Conservation (phyloP, 1,140 invertebrate species). For the Rhizoglyphus robini region DNA sequence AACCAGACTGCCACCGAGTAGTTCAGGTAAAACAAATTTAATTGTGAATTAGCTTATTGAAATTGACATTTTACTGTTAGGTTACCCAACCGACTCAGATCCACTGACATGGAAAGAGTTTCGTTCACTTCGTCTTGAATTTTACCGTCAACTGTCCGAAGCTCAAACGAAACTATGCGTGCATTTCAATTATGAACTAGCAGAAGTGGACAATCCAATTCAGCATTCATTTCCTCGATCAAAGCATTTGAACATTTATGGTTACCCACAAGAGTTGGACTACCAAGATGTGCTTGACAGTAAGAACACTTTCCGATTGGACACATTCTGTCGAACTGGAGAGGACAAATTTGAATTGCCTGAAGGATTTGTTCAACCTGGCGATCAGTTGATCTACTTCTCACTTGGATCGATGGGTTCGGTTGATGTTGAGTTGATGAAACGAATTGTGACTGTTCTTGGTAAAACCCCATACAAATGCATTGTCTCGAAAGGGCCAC, state of each 20-base stretch:
- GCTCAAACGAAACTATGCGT: background rate
- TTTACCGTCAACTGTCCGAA: background rate
- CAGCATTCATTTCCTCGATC: background rate
- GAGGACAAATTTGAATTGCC: background rate
- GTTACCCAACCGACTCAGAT: background rate
- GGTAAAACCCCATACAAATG: slow-evolving; percentile 3
- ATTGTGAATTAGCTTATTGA: too few species aligned
- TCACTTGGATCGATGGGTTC: slow-evolving; percentile 24
- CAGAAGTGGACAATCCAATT: background rate
- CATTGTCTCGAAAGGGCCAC: slow-evolving; percentile 21
- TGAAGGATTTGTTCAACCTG: slow-evolving; percentile 1
- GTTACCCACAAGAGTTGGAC: slow-evolving; percentile 21
- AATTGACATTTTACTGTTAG: too few species aligned
- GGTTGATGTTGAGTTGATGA: slow-evolving; percentile 24
- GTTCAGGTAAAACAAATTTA: too few species aligned
- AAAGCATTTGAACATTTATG: slow-evolving; percentile 19
- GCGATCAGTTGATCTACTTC: slow-evolving; percentile 20
- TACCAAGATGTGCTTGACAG: slow-evolving; percentile 14
- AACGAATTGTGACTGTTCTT: slow-evolving; percentile 13
- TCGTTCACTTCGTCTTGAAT: background rate
- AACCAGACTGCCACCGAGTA: background rate
- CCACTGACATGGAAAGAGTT: background rate
- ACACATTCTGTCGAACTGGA: background rate
- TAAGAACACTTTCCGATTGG: background rate
- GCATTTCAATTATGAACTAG: background rate